A percentile compares a stretch with the other conserved stretches of the same genome.
phyloP scores from a whole-genome alignment of 64 coral and sea anemone genomes.

The Anthopleura sola region DNA sequence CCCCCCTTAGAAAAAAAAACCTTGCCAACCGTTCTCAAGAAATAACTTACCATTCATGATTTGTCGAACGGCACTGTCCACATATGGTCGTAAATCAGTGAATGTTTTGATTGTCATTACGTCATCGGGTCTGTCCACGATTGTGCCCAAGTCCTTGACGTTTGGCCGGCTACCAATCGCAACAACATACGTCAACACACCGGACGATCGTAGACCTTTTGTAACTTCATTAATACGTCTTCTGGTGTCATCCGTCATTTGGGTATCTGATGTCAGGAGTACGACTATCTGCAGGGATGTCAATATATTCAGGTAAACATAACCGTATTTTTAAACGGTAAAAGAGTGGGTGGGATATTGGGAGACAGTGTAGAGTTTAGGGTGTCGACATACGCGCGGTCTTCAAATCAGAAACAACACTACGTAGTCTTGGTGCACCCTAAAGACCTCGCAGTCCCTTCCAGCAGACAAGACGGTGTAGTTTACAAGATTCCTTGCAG shows the following conservation, averaged over 20 bases:
- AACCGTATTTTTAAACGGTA: no score
- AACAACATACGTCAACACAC: constrained; percentile 50
- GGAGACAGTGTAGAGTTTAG: not conserved
- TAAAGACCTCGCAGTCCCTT: no score
- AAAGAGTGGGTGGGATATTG: no score
- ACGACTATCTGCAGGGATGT: constrained; percentile 8
- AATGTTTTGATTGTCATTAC: constrained; percentile 37
- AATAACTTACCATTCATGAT: constrained; percentile 2
- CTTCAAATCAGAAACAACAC: no score
- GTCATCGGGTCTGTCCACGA: constrained; percentile 54
- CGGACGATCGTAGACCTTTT: constrained; percentile 23
- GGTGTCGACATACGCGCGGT: no score
- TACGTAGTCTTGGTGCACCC: no score
- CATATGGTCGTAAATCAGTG: constrained; percentile 6
- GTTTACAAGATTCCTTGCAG: no score
- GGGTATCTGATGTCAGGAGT: constrained; percentile 47
- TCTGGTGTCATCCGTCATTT: constrained; percentile 25
- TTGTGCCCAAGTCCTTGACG: constrained; percentile 18
- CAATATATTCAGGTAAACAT: not conserved
- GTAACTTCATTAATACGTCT: constrained; percentile 1
- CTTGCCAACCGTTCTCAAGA: not conserved
- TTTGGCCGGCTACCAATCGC: constrained; percentile 35
- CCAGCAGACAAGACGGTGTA: no score
- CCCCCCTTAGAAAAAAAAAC: no score
- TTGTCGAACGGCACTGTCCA: not conserved